Percentiles rank a stretch among this genome's conserved stretches.
phyloP scores from a whole-genome alignment of 2,888 invertebrate species.

The Dryomyza anilis region DNA sequence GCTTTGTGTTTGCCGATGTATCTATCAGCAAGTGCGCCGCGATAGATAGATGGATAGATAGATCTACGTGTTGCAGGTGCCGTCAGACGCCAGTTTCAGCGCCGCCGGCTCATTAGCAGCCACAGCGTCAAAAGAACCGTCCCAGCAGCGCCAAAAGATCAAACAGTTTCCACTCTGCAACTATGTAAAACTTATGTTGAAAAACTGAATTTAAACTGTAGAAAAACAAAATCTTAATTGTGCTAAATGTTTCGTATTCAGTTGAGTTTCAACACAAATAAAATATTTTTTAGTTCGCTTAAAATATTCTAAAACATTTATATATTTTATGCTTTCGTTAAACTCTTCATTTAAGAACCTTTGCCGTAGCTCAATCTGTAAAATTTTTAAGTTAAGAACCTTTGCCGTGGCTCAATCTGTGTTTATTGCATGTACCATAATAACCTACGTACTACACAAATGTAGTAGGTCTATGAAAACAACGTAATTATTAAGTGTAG shows the following conservation, averaged over 20 bases:
- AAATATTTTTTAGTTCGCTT: background rate
- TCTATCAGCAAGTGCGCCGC: background rate
- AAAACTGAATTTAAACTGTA: too few relatives aligned
- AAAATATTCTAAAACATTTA: background rate
- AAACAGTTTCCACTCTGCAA: too few relatives aligned
- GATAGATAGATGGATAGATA: too few relatives aligned
- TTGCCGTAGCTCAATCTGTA: background rate
- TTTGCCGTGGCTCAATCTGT: slow-evolving; percentile 1
- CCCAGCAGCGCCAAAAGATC: too few relatives aligned
- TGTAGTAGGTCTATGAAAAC: too few relatives aligned
- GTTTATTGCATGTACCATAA: slow-evolving; percentile 5
- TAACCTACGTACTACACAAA: too few relatives aligned
- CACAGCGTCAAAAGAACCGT: background rate
- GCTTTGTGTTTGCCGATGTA: background rate
- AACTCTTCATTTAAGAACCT: background rate
- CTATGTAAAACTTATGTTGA: too few relatives aligned
- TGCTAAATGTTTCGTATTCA: too few relatives aligned
- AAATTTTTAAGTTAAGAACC: background rate
- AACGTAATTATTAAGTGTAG: slow-evolving; percentile 16
- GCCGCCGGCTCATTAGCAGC: background rate
- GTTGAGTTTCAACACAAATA: background rate
- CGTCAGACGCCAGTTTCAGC: too few relatives aligned
- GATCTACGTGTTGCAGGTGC: too few relatives aligned
- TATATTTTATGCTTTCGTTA: too few relatives aligned
- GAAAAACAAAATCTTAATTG: too few relatives aligned